Base-by-base conservation (phyloP, 92 coral and sea anemone species). In the Chrysogorgia sp. region DNA sequence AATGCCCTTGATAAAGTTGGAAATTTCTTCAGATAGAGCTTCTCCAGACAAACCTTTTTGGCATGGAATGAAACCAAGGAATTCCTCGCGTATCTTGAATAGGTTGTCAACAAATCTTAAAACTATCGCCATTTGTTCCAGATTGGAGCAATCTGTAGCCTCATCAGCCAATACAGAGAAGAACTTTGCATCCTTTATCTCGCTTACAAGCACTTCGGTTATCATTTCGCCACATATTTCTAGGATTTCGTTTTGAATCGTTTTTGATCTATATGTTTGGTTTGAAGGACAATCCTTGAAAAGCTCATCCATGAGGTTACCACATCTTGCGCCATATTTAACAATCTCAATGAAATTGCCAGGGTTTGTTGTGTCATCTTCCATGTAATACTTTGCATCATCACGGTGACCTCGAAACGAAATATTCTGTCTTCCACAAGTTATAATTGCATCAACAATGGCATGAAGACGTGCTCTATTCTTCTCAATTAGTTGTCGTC, bases 81-180 rank as follows among this genome's bases (percentile, higher is more conserved):
- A 67, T 28, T 75, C 77, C 40, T 83, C 82, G 17, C 59, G 50
- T 5, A 65, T 61, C 17, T 35, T 32, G 7, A 40, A 12, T 13
- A 4, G 7, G 37, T 59, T 71, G 56, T 84, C 83, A 8, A 77
- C 79, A 45, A 77, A 84, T 57, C 85, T 56, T 34, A 77, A 57
- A 45, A 77, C 82, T 14, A 83, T 15, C 13, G 81, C 82, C 67
- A 76, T 67, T 30, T 83, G 82, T 53, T 82, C 86, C 58, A 63
- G 49, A 34, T 83, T 83, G 4, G 82, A 64, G 22, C 76, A 66
- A 76, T 83, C 84, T 10, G 84, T 80, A 14, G 84, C 76, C 32
- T 80, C 84, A 20, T 80, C 84, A 32, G 84, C 76, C 83, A 79
- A 53, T 10, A 79, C 53, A 28, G 77, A 8, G 20, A 75, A 83